Base-by-base conservation (phyloP, 2,888 invertebrate genomes). In the Glyphotaelius pellucidus region DNA sequence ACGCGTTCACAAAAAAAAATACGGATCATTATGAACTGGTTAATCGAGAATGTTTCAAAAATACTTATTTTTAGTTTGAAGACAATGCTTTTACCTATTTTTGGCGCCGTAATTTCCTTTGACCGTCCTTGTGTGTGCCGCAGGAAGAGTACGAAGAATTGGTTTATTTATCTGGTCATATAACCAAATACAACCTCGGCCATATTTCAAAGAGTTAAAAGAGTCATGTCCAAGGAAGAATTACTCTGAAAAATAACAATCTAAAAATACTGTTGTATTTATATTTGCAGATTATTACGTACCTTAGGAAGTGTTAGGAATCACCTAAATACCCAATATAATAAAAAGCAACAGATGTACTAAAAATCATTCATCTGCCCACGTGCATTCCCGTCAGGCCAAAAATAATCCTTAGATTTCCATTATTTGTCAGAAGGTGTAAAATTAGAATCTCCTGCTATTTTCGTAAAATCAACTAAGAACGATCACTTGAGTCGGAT, bases 111-210 rank as follows among this genome's bases (percentile, higher is more conserved):
- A n/a, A n/a, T n/a, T n/a, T n/a, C n/a, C n/a, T n/a, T n/a, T n/a
- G n/a, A n/a, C n/a, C n/a, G n/a, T n/a, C n/a, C n/a, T n/a, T n/a
- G n/a, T n/a, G n/a, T n/a, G n/a, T n/a, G n/a, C n/a, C n/a, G n/a
- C 67, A 67, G 25, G 67, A 67, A 67, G 19, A 67, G 67, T 67
- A 67, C 67, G 67, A 7, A 67, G 25, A 67, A 25, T n/a, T 67
- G 25, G 67, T n/a, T 67, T 67, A 67, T 67, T 67, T n/a, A 67
- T 67, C 0, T 83, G 35, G 32, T 83, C 25, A 25, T 83, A 83
- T 83, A 83, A 83, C 35, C 14, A 83, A 35, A 35, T 83, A 83
- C 35, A 83, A 83, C 83, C 35, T 83, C 35, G 32, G 83, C 2
- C 83, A 4, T 35, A 14, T 83, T 32, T 83, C 83, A 83, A 83